Conservation (phyloP, 2,888 invertebrate species). For the Agrotis segetum region DNA sequence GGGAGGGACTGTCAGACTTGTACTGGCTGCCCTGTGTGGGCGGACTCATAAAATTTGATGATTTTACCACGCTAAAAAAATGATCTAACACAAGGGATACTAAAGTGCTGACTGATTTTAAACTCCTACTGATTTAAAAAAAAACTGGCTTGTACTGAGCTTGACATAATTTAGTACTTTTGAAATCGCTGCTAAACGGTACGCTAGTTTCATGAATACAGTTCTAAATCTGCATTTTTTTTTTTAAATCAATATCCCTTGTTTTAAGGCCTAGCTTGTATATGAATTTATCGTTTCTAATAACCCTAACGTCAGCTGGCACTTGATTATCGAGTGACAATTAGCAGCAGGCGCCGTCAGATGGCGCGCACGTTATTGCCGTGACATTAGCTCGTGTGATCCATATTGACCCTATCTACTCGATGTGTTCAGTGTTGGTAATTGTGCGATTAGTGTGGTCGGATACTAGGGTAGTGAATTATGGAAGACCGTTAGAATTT, state of each 20-base stretch:
- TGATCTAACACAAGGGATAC: too few relatives aligned
- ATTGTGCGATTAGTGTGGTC: slow-evolving; percentile 20
- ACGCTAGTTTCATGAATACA: too few relatives aligned
- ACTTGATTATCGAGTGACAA: slow-evolving; percentile 66
- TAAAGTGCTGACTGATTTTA: too few relatives aligned
- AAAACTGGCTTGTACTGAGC: too few relatives aligned
- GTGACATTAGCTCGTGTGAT: slow-evolving; percentile 44
- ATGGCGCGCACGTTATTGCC: slow-evolving; percentile 61
- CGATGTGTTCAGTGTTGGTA: slow-evolving; percentile 9
- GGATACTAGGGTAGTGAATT: not conserved
- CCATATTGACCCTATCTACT: slow-evolving; percentile 39
- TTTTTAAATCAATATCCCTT: not conserved
- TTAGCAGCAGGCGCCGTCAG: slow-evolving; percentile 64
- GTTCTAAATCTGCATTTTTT: too few relatives aligned
- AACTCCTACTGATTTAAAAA: too few relatives aligned
- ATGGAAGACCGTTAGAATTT: not conserved
- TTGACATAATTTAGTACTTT: too few relatives aligned
- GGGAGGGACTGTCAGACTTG: too few relatives aligned
- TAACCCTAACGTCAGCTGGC: slow-evolving; percentile 45
- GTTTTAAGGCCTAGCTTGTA: not conserved
- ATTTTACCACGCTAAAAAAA: too few relatives aligned
- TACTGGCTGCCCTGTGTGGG: too few relatives aligned
- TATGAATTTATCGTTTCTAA: slow-evolving; percentile 9
- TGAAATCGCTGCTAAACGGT: too few relatives aligned
- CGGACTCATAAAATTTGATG: too few relatives aligned